Percentiles rank a stretch among this genome's conserved stretches.
These are phyloP conservation scores for Cephalophus harveyi DNA, from an alignment of 2,113 vertebrate genomes.

Conservation along the genomic window DNA sequence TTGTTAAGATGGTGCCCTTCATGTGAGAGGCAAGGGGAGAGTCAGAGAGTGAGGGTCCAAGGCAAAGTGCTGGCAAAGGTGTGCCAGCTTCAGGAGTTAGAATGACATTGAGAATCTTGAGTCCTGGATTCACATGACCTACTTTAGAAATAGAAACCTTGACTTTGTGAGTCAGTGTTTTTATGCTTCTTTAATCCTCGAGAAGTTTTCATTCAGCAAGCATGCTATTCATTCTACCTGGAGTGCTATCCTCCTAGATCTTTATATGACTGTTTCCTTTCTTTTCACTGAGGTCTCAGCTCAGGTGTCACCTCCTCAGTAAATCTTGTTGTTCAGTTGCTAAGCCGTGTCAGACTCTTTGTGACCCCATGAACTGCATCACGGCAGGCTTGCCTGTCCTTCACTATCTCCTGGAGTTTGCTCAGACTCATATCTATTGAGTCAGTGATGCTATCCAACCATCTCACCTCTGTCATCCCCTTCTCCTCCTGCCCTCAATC, in stretches of 20 bases:
- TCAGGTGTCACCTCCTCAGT: background rate
- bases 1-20: background rate
- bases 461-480: background rate
- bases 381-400: fast-evolving
- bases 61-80: background rate
- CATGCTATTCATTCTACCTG: background rate
- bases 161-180: background rate
- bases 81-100: background rate
- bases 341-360: background rate
- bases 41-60: background rate
- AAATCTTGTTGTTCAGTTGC: background rate
- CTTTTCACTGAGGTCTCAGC: background rate
- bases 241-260: background rate
- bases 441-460: background rate
- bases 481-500: background rate
- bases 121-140: background rate
- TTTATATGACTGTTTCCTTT: background rate
- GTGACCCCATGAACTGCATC: background rate
- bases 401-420: background rate
- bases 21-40: background rate
- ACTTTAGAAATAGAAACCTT: background rate
- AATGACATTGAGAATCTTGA: background rate
- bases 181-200: background rate
- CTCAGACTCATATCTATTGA: background rate
- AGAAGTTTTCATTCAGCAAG: background rate